Evolutionary conservation across 2,113 vertebrate genomes (phyloP), one percentile per base, ranked within the genome.

Genomic region (Tricholaema leucomelas): DNA sequence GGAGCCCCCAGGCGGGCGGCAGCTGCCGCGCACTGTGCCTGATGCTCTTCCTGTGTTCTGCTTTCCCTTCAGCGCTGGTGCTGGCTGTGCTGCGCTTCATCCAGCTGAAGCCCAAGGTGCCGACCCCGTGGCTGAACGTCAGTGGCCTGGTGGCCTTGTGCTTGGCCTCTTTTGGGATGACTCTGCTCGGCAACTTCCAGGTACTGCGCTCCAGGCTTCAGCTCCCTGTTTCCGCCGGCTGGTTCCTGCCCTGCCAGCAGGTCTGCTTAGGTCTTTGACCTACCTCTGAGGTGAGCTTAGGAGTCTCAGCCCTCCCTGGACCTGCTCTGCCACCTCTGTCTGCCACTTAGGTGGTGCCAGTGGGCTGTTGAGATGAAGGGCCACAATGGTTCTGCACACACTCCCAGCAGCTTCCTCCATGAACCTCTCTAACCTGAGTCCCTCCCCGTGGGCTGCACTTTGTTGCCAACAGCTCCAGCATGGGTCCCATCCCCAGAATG

Each of bases 121-220:
- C 96, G 75, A 98, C 97, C 73, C 98, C 97, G 1, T 99, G 98
- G 98, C 97, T 99, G 81, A 99, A 99, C 42, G 67, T 98, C 20
- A 95, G 97, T 1, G 97, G 98, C 71, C 83, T 99, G 95, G 97
- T 97, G 92, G 94, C 95, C 0, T 95, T 99, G 65, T 98, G 98
- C 40, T 46, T 98, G 61, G 97, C 96, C 79, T 99, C 98, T 92
- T 98, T 99, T 71, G 99, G 99, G 66, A 98, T 99, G 98, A 99
- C 98, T 6, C 94, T 99, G 3, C 96, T 99, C 2, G 99, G 98
- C 94, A 99, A 99, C 96, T 98, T 99, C 87, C 99, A 99, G 99
- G 99, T 99, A 97, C 83, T 90, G 86, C 27, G 9, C 54, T 59
- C 87, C 56, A 31, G 83, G 60, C 81, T 93, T 8, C 28, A 10